phyloP scores from a whole-genome alignment of 2,113 vertebrate species.

The Rhombomys opimus region DNA sequence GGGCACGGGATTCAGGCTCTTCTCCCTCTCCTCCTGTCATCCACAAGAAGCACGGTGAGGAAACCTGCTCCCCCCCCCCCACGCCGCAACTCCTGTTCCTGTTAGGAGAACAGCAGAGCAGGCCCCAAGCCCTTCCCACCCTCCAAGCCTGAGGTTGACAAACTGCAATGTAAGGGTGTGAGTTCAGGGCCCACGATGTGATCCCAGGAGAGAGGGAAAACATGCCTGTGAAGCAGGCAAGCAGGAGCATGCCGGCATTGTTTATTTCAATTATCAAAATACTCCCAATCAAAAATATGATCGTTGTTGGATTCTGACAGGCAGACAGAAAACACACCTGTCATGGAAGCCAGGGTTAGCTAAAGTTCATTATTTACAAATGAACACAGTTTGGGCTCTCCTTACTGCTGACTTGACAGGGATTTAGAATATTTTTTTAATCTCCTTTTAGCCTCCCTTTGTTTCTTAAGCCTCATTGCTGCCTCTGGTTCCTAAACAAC shows the following conservation, averaged over 20 bases:
- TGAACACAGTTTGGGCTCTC: background rate
- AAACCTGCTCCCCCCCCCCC: background rate
- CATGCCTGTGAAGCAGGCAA: background rate
- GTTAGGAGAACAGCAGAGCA: background rate
- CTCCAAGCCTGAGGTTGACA: background rate
- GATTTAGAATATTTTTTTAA: constrained; percentile 23
- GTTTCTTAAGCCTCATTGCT: background rate
- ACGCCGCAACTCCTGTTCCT: background rate
- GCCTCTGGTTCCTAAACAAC: background rate
- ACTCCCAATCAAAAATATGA: background rate
- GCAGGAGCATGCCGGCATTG: background rate
- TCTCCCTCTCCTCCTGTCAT: background rate
- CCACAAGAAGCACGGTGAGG: background rate
- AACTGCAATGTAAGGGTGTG: rapidly evolving
- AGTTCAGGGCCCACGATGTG: background rate
- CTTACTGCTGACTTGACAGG: background rate
- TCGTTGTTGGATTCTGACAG: background rate
- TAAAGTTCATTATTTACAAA: constrained; percentile 7
- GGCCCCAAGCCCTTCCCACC: background rate
- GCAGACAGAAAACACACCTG: background rate
- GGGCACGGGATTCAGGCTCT: background rate
- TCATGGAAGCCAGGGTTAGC: background rate
- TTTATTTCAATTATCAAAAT: constrained; percentile 27
- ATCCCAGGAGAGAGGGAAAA: background rate
- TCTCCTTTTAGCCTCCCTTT: background rate